phyloP scores from a whole-genome alignment of 2,888 invertebrate species.

The Dolomedes plantarius region DNA sequence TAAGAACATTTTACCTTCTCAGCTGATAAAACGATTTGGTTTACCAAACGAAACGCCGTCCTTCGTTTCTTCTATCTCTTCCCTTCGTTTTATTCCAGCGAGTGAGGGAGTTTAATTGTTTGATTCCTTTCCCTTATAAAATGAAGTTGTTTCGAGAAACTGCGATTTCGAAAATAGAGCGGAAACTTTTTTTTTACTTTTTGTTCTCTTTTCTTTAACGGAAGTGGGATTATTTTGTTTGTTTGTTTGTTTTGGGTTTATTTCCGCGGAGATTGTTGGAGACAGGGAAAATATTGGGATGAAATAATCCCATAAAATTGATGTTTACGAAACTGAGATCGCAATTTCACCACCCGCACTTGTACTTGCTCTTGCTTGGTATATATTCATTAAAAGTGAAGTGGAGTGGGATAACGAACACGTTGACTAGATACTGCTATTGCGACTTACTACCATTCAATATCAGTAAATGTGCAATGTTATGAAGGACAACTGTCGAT shows the following conservation, averaged over 20 bases:
- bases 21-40: slow-evolving; percentile 57
- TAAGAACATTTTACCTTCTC: slow-evolving; percentile 48
- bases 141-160: slow-evolving; percentile 26
- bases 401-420: too few relatives aligned
- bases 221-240: background rate
- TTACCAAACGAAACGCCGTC: slow-evolving; percentile 46
- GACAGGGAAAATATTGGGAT: background rate
- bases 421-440: too few relatives aligned
- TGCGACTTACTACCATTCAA: too few relatives aligned
- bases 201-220: background rate
- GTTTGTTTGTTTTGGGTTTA: background rate
- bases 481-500: too few relatives aligned
- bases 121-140: slow-evolving; percentile 19
- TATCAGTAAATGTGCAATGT: too few relatives aligned
- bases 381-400: too few relatives aligned
- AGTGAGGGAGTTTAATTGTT: slow-evolving; percentile 33
- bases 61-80: background rate
- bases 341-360: too few relatives aligned
- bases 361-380: too few relatives aligned
- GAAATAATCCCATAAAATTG: background rate
- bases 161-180: slow-evolving; percentile 14
- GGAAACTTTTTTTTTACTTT: background rate
- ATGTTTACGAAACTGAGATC: background rate
- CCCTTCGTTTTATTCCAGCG: background rate
- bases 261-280: background rate